A percentile compares a stretch with the other conserved stretches of the same genome.
phyloP scores from a whole-genome alignment of 2,797 vertebrate species.

The Caiman crocodilus region DNA sequence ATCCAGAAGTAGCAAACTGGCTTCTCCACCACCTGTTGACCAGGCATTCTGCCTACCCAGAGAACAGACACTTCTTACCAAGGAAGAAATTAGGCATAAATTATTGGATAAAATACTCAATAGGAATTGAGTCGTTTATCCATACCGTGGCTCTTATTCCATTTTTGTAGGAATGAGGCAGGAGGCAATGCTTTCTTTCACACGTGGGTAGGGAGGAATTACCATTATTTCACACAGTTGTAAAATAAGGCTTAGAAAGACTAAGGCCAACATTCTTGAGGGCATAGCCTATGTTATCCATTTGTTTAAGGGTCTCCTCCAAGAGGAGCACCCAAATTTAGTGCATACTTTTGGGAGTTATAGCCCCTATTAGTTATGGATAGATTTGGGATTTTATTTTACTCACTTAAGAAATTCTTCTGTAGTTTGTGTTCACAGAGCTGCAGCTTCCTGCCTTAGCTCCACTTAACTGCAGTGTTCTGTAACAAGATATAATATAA shows the following conservation, averaged over 20 bases:
- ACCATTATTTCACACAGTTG: background rate
- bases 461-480: background rate
- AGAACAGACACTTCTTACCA: no score
- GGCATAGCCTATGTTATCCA: background rate
- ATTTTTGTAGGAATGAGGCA: no score
- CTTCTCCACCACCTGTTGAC: no score
- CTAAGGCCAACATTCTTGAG: background rate
- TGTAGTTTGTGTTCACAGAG: background rate
- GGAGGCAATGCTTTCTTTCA: background rate
- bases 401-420: background rate
- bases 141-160: background rate
- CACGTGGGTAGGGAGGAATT: background rate
- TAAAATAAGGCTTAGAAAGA: background rate
- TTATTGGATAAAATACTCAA: no score
- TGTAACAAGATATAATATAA: background rate
- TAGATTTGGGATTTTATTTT: background rate
- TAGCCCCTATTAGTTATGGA: background rate
- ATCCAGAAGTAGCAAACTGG: no score
- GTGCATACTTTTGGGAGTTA: background rate
- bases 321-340: background rate
- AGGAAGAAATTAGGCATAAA: no score
- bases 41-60: no score
- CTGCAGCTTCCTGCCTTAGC: background rate
- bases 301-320: background rate
- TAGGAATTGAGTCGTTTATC: no score